Percentiles rank a stretch among this genome's conserved stretches.
These are phyloP conservation scores for Crossoptilon crossoptilon DNA, from an alignment of 2,797 vertebrate species.

Conservation along the genomic window DNA sequence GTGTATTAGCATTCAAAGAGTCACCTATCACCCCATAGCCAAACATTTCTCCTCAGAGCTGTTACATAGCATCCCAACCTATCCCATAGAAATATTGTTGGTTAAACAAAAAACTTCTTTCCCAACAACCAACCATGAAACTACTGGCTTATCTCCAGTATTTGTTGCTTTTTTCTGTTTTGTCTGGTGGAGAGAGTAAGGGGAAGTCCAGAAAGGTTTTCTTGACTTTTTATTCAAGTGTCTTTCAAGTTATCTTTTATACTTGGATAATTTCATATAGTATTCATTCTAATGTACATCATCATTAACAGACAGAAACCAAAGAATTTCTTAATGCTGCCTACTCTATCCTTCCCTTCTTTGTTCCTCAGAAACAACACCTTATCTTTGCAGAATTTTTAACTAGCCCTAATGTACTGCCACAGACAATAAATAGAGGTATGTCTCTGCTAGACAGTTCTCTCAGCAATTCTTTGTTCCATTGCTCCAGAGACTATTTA, in stretches of 20 bases:
- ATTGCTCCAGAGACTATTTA: background rate
- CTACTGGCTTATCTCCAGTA: background rate
- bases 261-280: background rate
- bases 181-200: background rate
- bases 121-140: background rate
- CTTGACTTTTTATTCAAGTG: background rate
- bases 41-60: background rate
- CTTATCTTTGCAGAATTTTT: background rate
- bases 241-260: background rate
- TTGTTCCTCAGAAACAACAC: background rate
- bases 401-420: background rate
- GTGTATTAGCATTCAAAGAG: background rate
- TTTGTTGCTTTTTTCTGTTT: background rate
- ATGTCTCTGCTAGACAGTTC: background rate
- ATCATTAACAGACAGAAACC: background rate
- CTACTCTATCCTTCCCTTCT: background rate
- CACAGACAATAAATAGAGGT: accelerated
- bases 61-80: background rate
- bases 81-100: background rate
- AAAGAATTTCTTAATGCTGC: background rate
- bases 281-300: background rate
- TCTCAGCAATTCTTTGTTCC: background rate
- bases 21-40: background rate
- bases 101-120: background rate
- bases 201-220: background rate